Evolutionary conservation across 2,888 invertebrate genomes (phyloP).

Genomic region (Endotricha flammealis): DNA sequence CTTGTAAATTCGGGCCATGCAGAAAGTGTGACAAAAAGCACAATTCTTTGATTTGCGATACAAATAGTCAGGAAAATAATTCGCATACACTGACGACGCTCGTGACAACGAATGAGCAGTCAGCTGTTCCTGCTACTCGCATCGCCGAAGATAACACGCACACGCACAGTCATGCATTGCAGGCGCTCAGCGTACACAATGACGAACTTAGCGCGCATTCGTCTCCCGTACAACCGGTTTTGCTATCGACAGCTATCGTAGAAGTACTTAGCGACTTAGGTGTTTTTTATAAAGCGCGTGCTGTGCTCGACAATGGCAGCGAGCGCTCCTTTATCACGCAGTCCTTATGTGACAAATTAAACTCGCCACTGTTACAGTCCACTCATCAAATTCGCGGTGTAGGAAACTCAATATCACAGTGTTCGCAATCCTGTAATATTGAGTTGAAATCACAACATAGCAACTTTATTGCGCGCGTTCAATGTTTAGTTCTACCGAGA

Average conservation of each 20-base stretch:
- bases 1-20: conserved; percentile 11
- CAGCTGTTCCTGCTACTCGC: not conserved
- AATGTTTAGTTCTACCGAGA: conserved; percentile 9
- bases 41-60: conserved; percentile 8
- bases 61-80: not conserved
- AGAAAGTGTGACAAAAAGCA: conserved; percentile 14
- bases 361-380: conserved; percentile 9
- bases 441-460: conserved; percentile 9
- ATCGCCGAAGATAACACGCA: not conserved
- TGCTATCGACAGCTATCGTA: conserved; percentile 8
- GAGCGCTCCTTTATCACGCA: conserved; percentile 11
- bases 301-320: conserved; percentile 12
- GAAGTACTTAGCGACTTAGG: conserved; percentile 2
- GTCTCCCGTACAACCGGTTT: conserved; percentile 2
- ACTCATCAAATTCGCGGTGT: conserved; percentile 10
- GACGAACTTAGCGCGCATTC: not conserved
- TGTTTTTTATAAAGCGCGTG: conserved; percentile 3
- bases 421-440: conserved; percentile 7
- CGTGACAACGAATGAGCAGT: not conserved
- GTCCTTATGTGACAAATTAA: conserved; percentile 7
- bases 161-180: not conserved
- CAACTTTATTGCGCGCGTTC: conserved; percentile 6
- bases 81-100: not conserved
- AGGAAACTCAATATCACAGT: conserved; percentile 10
- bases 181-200: not conserved